A percentile compares a stretch with the other conserved stretches of the same genome.
Conservation (phyloP, 2,888 invertebrate species). For the Parelbella ahira region DNA sequence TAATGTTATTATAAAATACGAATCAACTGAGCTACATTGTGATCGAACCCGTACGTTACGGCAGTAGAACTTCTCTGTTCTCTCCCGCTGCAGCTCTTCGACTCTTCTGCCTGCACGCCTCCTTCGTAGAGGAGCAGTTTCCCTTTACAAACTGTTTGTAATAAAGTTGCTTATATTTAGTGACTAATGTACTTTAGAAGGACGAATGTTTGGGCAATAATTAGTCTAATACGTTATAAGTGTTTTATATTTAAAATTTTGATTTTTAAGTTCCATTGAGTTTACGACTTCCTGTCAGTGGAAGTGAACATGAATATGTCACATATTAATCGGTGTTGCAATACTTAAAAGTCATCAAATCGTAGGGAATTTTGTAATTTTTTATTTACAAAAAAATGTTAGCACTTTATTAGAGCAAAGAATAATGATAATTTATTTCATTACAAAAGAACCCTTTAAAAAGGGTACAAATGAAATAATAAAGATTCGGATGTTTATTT, state of each 20-base stretch:
- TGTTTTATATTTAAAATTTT: too few relatives aligned
- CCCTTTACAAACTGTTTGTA: constrained; percentile 3
- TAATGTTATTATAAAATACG: constrained; percentile 68
- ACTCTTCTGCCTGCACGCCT: constrained; percentile 41
- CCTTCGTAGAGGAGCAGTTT: constrained; percentile 41
- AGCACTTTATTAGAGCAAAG: too few relatives aligned
- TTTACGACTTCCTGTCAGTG: constrained; percentile 1
- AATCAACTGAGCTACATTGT: constrained; percentile 80
- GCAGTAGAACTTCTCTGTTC: constrained; percentile 35
- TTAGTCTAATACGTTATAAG: constrained; percentile 24
- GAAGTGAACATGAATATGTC: too few relatives aligned
- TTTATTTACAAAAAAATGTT: too few relatives aligned
- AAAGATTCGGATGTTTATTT: too few relatives aligned
- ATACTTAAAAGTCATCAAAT: too few relatives aligned
- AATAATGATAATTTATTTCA: too few relatives aligned
- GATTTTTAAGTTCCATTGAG: background rate
- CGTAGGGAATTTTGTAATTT: too few relatives aligned
- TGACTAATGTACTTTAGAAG: constrained; percentile 17
- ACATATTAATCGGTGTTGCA: too few relatives aligned
- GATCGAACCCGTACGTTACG: constrained; percentile 61
- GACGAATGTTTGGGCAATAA: constrained; percentile 27
- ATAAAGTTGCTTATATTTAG: constrained; percentile 16
- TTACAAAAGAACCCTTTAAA: too few relatives aligned
- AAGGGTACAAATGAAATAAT: too few relatives aligned
- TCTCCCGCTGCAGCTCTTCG: constrained; percentile 49